Evolutionary conservation across 2,797 vertebrate species (phyloP), one percentile per base, ranked within the genome.

Genomic region (Microhierax caerulescens): DNA sequence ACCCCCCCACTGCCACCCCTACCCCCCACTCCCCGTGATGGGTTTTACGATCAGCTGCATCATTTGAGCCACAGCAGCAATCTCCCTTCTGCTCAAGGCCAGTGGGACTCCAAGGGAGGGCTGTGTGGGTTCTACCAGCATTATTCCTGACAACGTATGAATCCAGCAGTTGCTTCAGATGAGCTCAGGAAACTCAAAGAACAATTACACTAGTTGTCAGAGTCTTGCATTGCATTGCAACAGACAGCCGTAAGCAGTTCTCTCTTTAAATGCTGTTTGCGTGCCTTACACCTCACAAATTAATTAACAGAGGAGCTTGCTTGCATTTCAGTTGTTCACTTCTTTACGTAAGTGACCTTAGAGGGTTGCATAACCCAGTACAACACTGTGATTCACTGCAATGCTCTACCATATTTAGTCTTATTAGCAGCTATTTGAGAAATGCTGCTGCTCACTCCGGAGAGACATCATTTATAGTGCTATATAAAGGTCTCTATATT

Each of bases 341-440:
- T 91, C 73, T 95, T 98, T 97, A 97, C 39, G 37, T 96, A 97
- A 97, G 95, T 94, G 96, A 97, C 97, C 94, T 97, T 94, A 90
- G 85, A 79, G 21, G 4, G 83, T 96, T 97, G 81, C 91, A 56
- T 96, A 97, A 97, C 75, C 90, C 79, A 72, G 39, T 43, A 76
- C 72, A 93, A 73, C 69, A 53, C 93, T 72, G 51, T 97, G 96
- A 97, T 96, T 97, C 96, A 97, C 90, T 86, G 84, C 74, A 75
- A 92, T 39, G 61, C 74, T 96, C 93, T 96, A 85, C 96, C 93
- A 94, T 95, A 88, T 86, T 97, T 94, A 94, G 92, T 95, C 92
- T 95, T 97, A 97, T 97, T 97, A 97, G 75, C 87, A 95, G 94
- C 87, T 97, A 97, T 93, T 97, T 95, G 91, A 97, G 94, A 97